Base-by-base conservation (phyloP, 2,113 vertebrate species). In the Thamnophis sirtalis region DNA sequence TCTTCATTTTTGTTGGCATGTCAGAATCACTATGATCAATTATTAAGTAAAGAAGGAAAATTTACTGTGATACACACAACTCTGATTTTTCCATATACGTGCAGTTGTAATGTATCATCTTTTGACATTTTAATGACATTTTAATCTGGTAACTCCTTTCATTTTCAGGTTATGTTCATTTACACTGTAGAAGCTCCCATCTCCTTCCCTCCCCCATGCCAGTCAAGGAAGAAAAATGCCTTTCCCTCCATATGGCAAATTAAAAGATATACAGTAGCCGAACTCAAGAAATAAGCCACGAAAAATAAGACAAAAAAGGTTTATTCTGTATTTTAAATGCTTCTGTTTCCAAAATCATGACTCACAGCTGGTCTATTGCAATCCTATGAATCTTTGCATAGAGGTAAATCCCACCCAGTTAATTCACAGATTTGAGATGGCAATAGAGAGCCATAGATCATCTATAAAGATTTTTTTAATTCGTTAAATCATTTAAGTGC, bases 41-140 rank as follows among this genome's bases (percentile, higher is more conserved):
- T 89, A 92, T 89, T 92, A 84, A 88, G 80, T 88, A 89, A 80
- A 84, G 56, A 87, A 73, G 85, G 87, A 54, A 68, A 80, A 88
- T 80, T 91, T 38, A 22, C 22, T 15, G 22, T 73, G 86, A 92
- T 50, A 68, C 19, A 13, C 50, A 56, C 63, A 56, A n/a, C 38
- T 33, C 68, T 11, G 28, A 28, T 92, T 48, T 58, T 86, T 50
- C 28, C 86, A 56, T 54, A 92, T 84, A 73, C 9, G 49, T 88
- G 88, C 51, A 88, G 51, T 51, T 73, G 60, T 55, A 53, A 92
- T 92, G 26, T 55, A 88, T 92, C 51, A 88, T 88, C 53, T 56
- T 80, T 80, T 92, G 91, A 80, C 86, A 84, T 88, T 88, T 92
- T 92, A 92, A 92, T 92, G 91, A 80, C 86, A 84, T 88, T 88